phyloP scores from a whole-genome alignment of 2,113 vertebrate species.

The Leptocoma aspasia region DNA sequence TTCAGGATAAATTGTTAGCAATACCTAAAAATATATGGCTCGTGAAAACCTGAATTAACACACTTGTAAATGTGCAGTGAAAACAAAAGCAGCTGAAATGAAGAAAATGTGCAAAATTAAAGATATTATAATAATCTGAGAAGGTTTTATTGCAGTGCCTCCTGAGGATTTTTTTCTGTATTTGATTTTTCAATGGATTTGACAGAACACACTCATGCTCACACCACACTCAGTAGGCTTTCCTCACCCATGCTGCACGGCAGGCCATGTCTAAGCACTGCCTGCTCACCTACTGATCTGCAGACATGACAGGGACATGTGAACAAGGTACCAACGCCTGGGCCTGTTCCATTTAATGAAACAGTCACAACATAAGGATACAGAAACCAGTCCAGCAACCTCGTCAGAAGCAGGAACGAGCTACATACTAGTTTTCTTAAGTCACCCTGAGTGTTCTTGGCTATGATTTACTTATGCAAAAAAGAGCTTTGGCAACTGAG shows the following conservation, averaged over 20 bases:
- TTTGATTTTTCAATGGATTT: not conserved
- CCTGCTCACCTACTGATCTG: not conserved
- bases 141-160: not conserved
- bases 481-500: not conserved
- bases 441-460: not conserved
- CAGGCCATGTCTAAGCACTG: not conserved
- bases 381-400: not conserved
- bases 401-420: not conserved
- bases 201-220: not conserved
- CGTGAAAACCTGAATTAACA: not conserved
- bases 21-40: not conserved
- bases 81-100: not conserved
- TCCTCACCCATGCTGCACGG: not conserved
- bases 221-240: not conserved
- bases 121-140: not conserved
- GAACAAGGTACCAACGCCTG: not conserved
- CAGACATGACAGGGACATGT: not conserved
- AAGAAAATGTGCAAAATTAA: not conserved
- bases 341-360: not conserved
- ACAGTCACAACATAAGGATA: accelerated
- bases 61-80: not conserved
- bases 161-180: not conserved
- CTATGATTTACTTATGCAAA: not conserved
- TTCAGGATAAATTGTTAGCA: not conserved
- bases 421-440: not conserved